These are phyloP conservation scores for Emys orbicularis DNA, from an alignment of 2,797 vertebrate species.

Conservation along the genomic window DNA sequence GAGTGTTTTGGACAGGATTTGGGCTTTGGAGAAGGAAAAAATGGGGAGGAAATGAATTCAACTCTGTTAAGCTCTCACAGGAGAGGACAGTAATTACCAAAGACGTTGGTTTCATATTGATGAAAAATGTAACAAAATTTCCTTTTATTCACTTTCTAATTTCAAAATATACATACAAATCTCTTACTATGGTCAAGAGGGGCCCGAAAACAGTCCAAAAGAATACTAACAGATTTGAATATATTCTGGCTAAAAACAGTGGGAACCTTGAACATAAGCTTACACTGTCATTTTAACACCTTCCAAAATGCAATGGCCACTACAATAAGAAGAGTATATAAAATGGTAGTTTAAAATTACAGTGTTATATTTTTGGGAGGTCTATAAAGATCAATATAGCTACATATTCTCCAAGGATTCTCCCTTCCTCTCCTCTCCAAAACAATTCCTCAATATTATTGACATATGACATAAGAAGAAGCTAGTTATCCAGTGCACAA, in stretches of 20 bases:
- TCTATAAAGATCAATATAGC: neutral
- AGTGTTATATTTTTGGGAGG: neutral
- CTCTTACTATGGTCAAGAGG: neutral
- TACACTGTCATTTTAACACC: neutral
- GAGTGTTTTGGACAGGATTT: neutral
- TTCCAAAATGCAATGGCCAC: conserved; percentile 26
- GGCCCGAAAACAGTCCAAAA: neutral
- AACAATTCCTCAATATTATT: neutral
- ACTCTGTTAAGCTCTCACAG: neutral
- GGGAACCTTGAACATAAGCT: neutral
- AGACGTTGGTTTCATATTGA: neutral
- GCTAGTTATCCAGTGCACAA: neutral
- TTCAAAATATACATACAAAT: neutral
- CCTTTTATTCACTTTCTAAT: neutral
- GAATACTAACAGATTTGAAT: neutral
- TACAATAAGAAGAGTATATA: conserved; percentile 45
- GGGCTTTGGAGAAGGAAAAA: neutral
- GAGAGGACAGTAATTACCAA: neutral
- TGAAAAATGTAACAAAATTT: neutral
- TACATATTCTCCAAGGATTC: neutral
- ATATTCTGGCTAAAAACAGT: neutral
- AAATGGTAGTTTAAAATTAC: conserved; percentile 68
- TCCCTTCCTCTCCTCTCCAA: neutral
- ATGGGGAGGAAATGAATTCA: neutral
- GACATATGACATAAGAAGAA: neutral